Base-by-base conservation (phyloP, 1,140 invertebrate genomes). In the Magallana gigas region DNA sequence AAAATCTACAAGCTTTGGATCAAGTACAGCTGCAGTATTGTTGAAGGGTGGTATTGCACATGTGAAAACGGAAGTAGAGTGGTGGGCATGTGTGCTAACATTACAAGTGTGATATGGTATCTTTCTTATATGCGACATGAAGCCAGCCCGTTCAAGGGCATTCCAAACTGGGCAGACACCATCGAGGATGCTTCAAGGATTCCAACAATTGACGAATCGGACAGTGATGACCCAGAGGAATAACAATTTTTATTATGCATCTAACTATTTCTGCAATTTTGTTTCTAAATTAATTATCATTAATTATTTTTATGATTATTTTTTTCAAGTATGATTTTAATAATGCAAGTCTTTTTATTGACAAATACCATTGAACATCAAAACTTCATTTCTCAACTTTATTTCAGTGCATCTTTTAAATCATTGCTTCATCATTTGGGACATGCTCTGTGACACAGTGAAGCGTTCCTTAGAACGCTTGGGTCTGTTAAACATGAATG, bases 61-160 rank as follows among this genome's bases (percentile, higher is more conserved):
- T 86, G 85, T 29, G 82, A 86, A 82, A 71, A 36, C 82, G 85
- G 85, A 16, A 29, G 56, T 9, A 81, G 76, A 48, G 85, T 86
- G 23, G 71, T 86, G n/a, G 71, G 85, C 8, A 48, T 57, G 57
- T 86, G 76, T 82, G 85, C 85, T 59, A 76, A 86, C 62, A 82
- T 86, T n/a, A 36, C 85, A 14, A 59, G 71, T 60, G 57, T 86
- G 7, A 36, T 86, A 14, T 86, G 85, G 85, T 86, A 82, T 57
- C 23, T 86, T 1, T 29, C 71, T 4, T 82, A 57, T 59, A 57
- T 58, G 57, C 57, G 85, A 29, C 85, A 86, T 62, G 36, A 59
- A 16, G 29, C 8, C 5, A 8, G 8, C 1, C n/a, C 12, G n/a
- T 14, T 57, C 12, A 56, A 64, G 23, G 60, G 12, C 29, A 57